Conservation (phyloP, 1,140 invertebrate genomes). For the Pseudobourletiella spinata region DNA sequence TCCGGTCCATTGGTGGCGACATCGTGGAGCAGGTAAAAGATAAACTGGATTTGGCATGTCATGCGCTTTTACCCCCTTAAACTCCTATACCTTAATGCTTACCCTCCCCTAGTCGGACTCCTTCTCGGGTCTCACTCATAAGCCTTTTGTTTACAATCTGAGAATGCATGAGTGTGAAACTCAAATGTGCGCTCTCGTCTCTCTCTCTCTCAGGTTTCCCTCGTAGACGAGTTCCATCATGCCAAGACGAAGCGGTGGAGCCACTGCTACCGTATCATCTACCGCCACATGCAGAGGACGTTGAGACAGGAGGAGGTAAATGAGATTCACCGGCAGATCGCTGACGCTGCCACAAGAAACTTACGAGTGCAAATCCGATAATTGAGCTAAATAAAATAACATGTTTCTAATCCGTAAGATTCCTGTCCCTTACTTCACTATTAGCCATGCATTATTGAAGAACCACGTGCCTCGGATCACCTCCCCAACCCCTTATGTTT, state of each 20-base stretch:
- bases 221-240: conserved; percentile 82
- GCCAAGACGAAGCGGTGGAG: conserved; percentile 73
- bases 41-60: too few species aligned
- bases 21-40: conserved; percentile 73
- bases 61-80: too few species aligned
- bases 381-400: conserved; percentile 32
- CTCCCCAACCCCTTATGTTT: background rate
- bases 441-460: conserved; percentile 20
- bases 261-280: conserved; percentile 86
- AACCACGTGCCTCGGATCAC: conserved; percentile 15
- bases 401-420: conserved; percentile 15
- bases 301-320: conserved; percentile 83
- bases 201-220: conserved; percentile 56
- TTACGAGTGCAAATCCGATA: conserved; percentile 66
- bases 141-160: too few species aligned
- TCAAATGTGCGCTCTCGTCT: too few species aligned
- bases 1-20: conserved; percentile 76
- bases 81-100: background rate
- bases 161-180: too few species aligned
- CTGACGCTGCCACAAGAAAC: conserved; percentile 46
- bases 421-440: conserved; percentile 12
- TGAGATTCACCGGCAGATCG: conserved; percentile 70
- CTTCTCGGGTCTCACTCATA: too few species aligned
- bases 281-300: conserved; percentile 84
- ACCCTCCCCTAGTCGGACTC: too few species aligned